Base-by-base conservation (phyloP, 2,888 invertebrate genomes). In the Drosophila affinis region DNA sequence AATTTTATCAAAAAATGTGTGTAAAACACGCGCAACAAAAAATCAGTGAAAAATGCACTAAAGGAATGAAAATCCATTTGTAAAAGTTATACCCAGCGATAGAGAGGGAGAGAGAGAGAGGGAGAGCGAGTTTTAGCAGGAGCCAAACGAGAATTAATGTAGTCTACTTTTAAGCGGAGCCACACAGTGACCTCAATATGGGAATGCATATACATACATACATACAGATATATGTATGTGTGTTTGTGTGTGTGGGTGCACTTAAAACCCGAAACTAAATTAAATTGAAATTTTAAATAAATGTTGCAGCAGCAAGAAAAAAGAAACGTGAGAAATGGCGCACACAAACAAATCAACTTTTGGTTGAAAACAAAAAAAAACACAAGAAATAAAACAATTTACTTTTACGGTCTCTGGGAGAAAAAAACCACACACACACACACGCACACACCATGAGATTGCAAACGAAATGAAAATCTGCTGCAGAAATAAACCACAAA, bases 211-310 rank as follows among this genome's bases (percentile, higher is more conserved):
- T 29, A 44, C 49, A 48, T n/a, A 21, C 44, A 14, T 57, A 32
- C 46, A 21, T 27, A 14, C 45, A 39, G 34, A 29, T 17, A 46
- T 34, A 29, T 60, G 56, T 56, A 12, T 58, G 49, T 39, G 55
- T 53, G 49, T 60, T 49, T 27, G 54, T 52, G 48, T 62, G 64
- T 56, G 62, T 64, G 65, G 54, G 52, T 62, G 79, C 78, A 73
- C 86, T 85, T 81, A 79, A 87, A 87, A 87, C 86, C n/a, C 78
- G 76, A 85, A 85, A 89, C 85, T 87, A 89, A 89, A 85, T 85
- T 85, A 89, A 85, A 85, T 89, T 85, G 85, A 89, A 85, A 89
- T 89, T 87, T 89, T 78, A 87, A 81, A 81, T 73, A 88, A 84
- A 83, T 78, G 87, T 52, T 49, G 44, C 67, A 54, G 24, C 24